Conservation (phyloP, 2,113 vertebrate species). For the Pelodiscus sinensis region DNA sequence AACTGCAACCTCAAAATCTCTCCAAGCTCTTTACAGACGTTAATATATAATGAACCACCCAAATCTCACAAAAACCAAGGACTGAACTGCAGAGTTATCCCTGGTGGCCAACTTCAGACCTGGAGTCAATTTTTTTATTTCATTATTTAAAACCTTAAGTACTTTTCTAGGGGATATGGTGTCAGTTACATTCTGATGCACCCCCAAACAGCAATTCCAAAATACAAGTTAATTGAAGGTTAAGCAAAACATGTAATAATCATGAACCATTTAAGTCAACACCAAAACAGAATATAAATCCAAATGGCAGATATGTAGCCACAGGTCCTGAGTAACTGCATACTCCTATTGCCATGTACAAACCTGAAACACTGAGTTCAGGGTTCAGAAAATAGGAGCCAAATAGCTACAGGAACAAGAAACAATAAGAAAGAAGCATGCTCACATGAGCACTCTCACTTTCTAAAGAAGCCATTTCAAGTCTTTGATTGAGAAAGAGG, state of each 20-base stretch:
- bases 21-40: background rate
- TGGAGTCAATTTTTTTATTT: constrained; percentile 10
- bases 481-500: constrained; percentile 4
- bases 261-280: background rate
- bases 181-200: background rate
- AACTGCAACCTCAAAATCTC: background rate
- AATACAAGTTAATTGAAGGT: background rate
- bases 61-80: background rate
- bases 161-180: background rate
- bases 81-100: background rate
- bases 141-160: background rate
- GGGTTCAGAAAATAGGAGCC: background rate
- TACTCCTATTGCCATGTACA: too few relatives aligned
- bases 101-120: background rate
- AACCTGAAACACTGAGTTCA: too few relatives aligned
- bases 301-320: background rate
- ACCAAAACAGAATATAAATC: background rate
- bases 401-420: background rate
- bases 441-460: background rate
- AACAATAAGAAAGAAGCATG: background rate
- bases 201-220: background rate
- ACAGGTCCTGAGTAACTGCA: background rate
- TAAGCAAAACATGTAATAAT: background rate
- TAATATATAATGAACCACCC: background rate
- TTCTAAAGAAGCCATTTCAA: constrained; percentile 39